phyloP scores from a whole-genome alignment of 1,140 invertebrate genomes.

The Tenebrio molitor region DNA sequence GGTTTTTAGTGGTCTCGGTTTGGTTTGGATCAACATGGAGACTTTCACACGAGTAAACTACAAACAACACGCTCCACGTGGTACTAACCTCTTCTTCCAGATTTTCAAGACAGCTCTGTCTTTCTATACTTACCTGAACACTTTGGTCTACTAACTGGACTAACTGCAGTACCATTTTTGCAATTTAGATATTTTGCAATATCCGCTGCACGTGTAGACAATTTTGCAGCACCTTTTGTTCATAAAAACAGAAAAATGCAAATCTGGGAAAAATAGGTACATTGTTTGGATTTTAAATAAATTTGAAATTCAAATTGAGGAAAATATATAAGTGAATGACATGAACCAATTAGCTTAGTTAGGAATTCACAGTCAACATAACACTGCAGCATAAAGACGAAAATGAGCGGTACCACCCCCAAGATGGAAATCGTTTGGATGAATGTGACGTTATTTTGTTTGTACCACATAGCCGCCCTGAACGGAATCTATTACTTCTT shows the following conservation, averaged over 20 bases:
- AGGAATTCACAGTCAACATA: too few relatives aligned
- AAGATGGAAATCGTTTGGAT: conserved; percentile 70
- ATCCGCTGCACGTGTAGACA: too few relatives aligned
- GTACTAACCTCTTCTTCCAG: neutral
- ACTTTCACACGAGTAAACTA: conserved; percentile 11
- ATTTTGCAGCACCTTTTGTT: too few relatives aligned
- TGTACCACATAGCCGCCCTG: conserved; percentile 66
- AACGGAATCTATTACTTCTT: conserved; percentile 61
- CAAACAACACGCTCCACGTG: neutral
- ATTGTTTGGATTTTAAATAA: too few relatives aligned
- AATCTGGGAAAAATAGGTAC: too few relatives aligned
- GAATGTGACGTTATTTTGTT: conserved; percentile 68
- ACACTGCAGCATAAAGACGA: too few relatives aligned
- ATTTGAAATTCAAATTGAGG: neutral
- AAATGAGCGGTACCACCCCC: too few relatives aligned
- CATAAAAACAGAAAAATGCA: too few relatives aligned
- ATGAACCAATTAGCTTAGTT: too few relatives aligned
- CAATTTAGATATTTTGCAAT: too few relatives aligned
- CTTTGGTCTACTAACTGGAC: conserved; percentile 17
- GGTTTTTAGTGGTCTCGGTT: neutral
- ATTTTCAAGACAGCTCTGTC: conserved; percentile 18
- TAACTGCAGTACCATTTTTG: too few relatives aligned
- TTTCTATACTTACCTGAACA: conserved; percentile 14
- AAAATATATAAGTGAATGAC: neutral
- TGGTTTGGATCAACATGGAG: conserved; percentile 30